Evolutionary conservation across 1,140 invertebrate genomes (phyloP), one percentile per base, ranked within the genome.

Genomic region (Bombus fervidus): DNA sequence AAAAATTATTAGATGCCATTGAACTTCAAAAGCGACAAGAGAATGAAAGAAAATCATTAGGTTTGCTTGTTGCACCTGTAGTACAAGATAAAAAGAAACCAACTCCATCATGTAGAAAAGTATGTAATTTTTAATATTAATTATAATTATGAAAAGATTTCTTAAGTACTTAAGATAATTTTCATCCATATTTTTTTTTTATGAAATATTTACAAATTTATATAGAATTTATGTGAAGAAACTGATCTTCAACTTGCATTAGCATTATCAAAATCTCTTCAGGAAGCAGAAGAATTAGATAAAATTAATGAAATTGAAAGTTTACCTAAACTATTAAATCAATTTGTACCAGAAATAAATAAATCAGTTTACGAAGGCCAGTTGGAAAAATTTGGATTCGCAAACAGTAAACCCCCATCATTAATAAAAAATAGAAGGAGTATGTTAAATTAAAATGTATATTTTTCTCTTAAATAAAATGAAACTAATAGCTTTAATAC

Each of bases 231-330:
- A 41, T 68, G 77, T 0, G 87, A 91, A 68, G 95, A 96, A 92
- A 81, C 92, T 25, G 93, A 95, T 84, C 83, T 96, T 13, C 92
- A 96, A 72, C 91, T 96, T 77, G 96, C 94, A 31, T 83, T 96
- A 72, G 95, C 95, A 31, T 89, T 96, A 81, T 96, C 96, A 31
- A 92, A 93, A 86, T 96, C 96, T 13, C 89, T 96, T 25, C 94
- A 95, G 43, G 95, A 96, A 89, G 93, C 92, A 53, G 89, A 95
- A 69, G 86, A 95, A 86, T 86, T 92, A 22, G 91, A 93, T 62
- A 80, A 94, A 82, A 87, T 94, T 72, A 85, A 94, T 79, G 93
- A 95, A 86, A 86, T 86, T 76, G 91, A 93, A 47, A 74, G 80
- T 53, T 82, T 92, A 77, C 87, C 89, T 71, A 81, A 90, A 77